Conservation (phyloP, 2,113 vertebrate species). For the Dinomys branickii region DNA sequence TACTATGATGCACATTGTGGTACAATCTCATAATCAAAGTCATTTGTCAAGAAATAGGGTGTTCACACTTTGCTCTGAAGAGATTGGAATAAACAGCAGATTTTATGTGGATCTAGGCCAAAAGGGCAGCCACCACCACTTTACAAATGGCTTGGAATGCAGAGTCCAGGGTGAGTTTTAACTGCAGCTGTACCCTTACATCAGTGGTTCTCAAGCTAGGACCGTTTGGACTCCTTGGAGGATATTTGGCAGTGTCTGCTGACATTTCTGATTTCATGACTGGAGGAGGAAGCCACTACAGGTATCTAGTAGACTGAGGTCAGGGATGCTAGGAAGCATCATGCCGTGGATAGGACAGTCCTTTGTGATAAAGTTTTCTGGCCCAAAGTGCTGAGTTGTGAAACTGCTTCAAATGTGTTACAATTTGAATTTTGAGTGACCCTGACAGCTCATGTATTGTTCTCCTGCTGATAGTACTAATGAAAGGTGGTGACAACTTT, state of each 20-base stretch:
- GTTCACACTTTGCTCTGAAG: slow-evolving; percentile 83
- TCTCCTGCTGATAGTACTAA: neutral
- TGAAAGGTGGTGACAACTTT: neutral
- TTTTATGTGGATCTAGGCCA: slow-evolving; percentile 63
- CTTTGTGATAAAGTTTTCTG: neutral
- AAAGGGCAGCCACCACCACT: slow-evolving; percentile 31
- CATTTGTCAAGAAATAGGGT: slow-evolving; percentile 81
- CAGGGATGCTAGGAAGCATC: neutral
- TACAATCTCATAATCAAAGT: slow-evolving; percentile 84
- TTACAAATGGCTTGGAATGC: slow-evolving; percentile 57
- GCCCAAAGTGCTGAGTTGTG: neutral
- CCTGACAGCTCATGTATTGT: neutral
- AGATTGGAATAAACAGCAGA: slow-evolving; percentile 74
- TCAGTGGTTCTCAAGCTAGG: neutral
- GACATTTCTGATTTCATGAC: slow-evolving; percentile 7
- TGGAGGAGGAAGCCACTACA: neutral
- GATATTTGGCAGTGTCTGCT: neutral
- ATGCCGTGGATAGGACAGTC: neutral
- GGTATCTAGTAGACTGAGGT: neutral
- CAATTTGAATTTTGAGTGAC: neutral
- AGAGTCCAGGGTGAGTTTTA: slow-evolving; percentile 32
- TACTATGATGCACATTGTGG: slow-evolving; percentile 85
- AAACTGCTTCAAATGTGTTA: neutral
- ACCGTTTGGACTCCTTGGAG: neutral
- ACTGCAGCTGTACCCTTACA: neutral